Evolutionary conservation across 2,888 invertebrate species (phyloP), one percentile per base, ranked within the genome.

Genomic region (Euclidia mi): DNA sequence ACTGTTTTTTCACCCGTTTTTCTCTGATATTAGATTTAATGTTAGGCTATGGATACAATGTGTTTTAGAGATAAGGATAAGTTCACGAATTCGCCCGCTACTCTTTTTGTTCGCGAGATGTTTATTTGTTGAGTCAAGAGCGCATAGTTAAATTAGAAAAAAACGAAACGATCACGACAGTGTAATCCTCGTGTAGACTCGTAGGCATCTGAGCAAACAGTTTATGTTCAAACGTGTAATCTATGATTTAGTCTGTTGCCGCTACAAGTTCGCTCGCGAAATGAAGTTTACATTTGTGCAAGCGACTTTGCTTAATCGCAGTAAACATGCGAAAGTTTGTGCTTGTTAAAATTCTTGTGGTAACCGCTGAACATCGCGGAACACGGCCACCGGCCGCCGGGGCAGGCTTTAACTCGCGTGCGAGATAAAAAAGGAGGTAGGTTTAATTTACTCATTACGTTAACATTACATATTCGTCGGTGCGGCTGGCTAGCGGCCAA

Each of bases 401-500:
- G 66, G 63, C 73, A 70, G 76, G 82, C 82, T 84, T 84, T 75
- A 65, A 78, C 69, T 84, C 82, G 87, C 84, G 84, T 84, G 84
- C 76, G 79, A 85, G 83, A 85, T 88, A 89, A 87, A 85, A 82
- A 84, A 71, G 68, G 66, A 79, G 82, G 76, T 67, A 79, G 81
- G 82, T 90, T 81, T 88, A 92, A 94, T 91, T 92, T 88, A 89
- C 93, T 92, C 92, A 92, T 92, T 93, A 92, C 87, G 84, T 87
- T 90, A 41, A 92, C 88, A 87, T 88, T 91, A 91, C 89, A 86
- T 84, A 87, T 88, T 85, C 89, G 82, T 69, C 68, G 77, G 71
- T 71, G 62, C 59, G 81, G 85, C 91, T 94, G 94, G 94, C 94
- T 84, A 81, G 82, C 78, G 81, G 92, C 94, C 94, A 94, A 93